Evolutionary conservation across 2,888 invertebrate species (phyloP), one percentile per base, ranked within the genome.

Genomic region (Trachelus stipa): DNA sequence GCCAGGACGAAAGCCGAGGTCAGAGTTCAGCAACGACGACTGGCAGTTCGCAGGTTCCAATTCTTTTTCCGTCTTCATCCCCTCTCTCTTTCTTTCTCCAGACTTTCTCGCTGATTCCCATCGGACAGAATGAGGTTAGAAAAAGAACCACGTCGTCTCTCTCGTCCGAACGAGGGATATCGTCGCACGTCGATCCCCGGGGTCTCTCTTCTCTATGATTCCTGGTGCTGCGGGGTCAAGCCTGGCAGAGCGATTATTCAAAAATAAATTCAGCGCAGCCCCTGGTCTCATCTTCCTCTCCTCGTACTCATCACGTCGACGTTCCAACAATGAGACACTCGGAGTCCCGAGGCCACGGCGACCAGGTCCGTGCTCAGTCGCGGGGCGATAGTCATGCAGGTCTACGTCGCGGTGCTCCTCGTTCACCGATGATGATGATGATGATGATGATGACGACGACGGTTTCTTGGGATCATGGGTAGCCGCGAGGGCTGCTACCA

Each of bases 81-180:
- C 80, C 81, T 79, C 80, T 80, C 82, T 73, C 69, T 73, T 77
- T 79, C 82, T 76, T 71, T 74, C 78, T 74, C 79, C 75, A 69
- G 31, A 69, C 71, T 69, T 69, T n/a, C 75, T 34, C 78, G 69
- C 77, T 40, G 69, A 33, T 56, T 56, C 56, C 23, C 56, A 23
- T 56, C 23, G 56, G 56, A 56, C 56, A 56, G 56, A 56, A 56
- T 9, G 56, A 56, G 23, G 56, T 56, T 56, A 56, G 23, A 56
- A 23, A 23, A 9, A 56, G 56, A 56, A 23, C 56, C 56, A 56
- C 23, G 23, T 56, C 56, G 9, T 56, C 56, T 9, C 56, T 23
- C 56, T 56, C 56, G 23, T 23, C 56, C 56, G 56, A 56, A 56
- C 23, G 56, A 56, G 56, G 40, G 56, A 56, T 1, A 12, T 35